These are phyloP conservation scores for Acronicta leporina DNA, from an alignment of 2,888 invertebrate species.

Conservation along the genomic window DNA sequence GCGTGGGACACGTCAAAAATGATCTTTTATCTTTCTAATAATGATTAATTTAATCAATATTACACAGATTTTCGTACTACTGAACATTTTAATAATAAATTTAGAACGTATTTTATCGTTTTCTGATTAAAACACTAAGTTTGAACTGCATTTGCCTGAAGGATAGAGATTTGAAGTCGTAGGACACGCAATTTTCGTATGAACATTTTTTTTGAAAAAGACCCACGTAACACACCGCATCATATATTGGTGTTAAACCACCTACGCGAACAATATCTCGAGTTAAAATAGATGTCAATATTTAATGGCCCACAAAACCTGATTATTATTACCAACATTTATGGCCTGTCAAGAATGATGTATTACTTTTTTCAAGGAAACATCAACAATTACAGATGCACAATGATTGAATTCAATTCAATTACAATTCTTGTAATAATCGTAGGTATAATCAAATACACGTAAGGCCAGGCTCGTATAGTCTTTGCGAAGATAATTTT, in stretches of 20 bases:
- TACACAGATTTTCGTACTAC: too few relatives aligned
- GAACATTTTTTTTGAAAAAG: too few relatives aligned
- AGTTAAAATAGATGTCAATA: conserved; percentile 64
- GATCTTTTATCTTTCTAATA: too few relatives aligned
- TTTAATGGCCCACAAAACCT: conserved; percentile 64
- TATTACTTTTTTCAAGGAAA: conserved; percentile 64
- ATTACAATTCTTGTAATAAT: conserved; percentile 61
- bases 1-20: too few relatives aligned
- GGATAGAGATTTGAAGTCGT: too few relatives aligned
- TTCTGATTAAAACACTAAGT: too few relatives aligned
- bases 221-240: conserved; percentile 36
- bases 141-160: too few relatives aligned
- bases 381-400: conserved; percentile 60
- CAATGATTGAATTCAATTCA: conserved; percentile 63
- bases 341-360: conserved; percentile 57
- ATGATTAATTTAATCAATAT: too few relatives aligned
- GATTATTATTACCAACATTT: conserved; percentile 63
- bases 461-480: conserved; percentile 52
- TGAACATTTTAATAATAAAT: too few relatives aligned
- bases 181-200: too few relatives aligned
- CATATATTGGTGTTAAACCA: conserved; percentile 47
- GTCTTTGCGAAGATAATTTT: conserved; percentile 46
- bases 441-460: conserved; percentile 61
- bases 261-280: conserved; percentile 57
- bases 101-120: too few relatives aligned